Evolutionary conservation across 1,140 invertebrate genomes (phyloP).

Genomic region (Dendrolimus kikuchii): DNA sequence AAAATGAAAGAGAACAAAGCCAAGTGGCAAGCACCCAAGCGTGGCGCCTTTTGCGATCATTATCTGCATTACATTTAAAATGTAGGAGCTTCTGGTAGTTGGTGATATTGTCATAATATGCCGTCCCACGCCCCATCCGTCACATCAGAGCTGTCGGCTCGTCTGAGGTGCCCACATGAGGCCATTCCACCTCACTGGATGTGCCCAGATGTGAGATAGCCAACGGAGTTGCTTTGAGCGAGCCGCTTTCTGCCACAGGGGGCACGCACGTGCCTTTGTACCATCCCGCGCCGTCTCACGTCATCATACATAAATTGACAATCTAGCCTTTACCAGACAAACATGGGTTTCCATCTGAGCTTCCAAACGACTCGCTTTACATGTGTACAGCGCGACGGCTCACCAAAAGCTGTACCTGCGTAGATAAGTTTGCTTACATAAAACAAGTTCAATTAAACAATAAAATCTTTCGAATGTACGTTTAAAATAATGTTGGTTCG

Average conservation of each 20-base stretch:
- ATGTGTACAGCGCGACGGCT: not conserved
- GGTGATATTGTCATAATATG: conserved; percentile 34
- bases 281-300: conserved; percentile 40
- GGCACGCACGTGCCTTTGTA: conserved; percentile 61
- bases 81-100: conserved; percentile 23
- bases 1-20: not conserved
- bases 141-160: conserved; percentile 32
- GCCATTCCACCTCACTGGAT: conserved; percentile 57
- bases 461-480: no score
- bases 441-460: no score
- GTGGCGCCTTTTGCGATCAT: conserved; percentile 25
- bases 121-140: conserved; percentile 34
- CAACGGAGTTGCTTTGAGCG: conserved; percentile 36
- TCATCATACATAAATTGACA: conserved; percentile 52
- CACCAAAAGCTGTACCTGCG: not conserved
- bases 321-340: conserved; percentile 37
- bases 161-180: conserved; percentile 46
- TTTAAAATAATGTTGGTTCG: no score
- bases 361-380: conserved; percentile 17
- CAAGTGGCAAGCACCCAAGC: conserved; percentile 20
- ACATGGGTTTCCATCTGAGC: conserved; percentile 15
- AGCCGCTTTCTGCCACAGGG: conserved; percentile 37
- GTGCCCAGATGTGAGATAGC: conserved; percentile 56
- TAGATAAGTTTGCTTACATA: no score
- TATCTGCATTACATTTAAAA: conserved; percentile 22